phyloP scores from a whole-genome alignment of 2,888 invertebrate species.

The Steromphala cineraria region DNA sequence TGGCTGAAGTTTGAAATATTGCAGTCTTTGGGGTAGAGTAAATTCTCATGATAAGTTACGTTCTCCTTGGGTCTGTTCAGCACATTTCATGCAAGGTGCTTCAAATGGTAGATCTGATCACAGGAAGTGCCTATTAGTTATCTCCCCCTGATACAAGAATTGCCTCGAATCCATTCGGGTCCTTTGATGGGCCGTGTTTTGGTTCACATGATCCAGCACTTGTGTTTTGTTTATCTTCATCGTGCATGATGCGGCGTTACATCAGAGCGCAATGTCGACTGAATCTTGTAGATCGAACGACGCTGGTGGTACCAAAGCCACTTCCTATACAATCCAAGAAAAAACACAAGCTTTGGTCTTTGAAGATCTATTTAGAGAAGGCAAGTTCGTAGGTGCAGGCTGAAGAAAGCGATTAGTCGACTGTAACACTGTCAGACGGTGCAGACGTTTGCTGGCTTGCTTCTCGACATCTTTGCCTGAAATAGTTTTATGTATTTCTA shows the following conservation, averaged over 20 bases:
- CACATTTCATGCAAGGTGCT: not conserved
- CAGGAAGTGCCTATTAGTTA: conserved; percentile 6
- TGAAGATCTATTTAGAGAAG: not conserved
- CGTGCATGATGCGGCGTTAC: not conserved
- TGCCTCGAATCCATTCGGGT: not conserved
- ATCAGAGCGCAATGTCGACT: not conserved
- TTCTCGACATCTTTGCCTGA: too few relatives aligned
- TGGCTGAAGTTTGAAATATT: too few relatives aligned
- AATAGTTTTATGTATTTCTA: too few relatives aligned
- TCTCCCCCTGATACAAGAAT: conserved; percentile 8
- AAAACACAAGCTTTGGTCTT: too few relatives aligned
- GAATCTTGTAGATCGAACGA: too few relatives aligned
- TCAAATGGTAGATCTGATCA: not conserved
- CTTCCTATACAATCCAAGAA: too few relatives aligned
- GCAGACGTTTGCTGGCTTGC: too few relatives aligned
- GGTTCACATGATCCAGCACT: not conserved
- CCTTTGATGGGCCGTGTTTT: not conserved
- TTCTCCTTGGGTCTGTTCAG: not conserved
- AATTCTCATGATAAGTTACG: not conserved
- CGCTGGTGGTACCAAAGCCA: too few relatives aligned
- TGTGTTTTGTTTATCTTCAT: not conserved
- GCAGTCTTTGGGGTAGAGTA: too few relatives aligned
- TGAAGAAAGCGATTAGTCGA: too few relatives aligned
- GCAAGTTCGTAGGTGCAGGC: not conserved
- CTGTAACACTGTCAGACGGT: too few relatives aligned